Evolutionary conservation across 2,888 invertebrate genomes (phyloP), one percentile per base, ranked within the genome.

Genomic region (Arge pagana): DNA sequence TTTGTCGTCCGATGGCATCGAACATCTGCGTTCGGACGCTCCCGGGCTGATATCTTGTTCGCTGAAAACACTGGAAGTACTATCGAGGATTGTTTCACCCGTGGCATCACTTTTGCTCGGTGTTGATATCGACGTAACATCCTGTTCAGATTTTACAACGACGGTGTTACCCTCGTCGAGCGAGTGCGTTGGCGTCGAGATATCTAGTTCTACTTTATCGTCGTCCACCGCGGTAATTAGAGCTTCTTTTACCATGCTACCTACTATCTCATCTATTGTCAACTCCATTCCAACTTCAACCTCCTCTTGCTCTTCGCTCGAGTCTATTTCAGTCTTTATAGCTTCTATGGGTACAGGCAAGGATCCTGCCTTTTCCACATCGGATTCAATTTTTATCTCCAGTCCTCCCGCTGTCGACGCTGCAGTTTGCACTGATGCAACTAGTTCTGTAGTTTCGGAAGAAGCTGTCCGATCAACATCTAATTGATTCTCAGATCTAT

Each of bases 201-300:
- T 28, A 15, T 40, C 7, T 8, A 23, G 7, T 8, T 8, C 35
- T 2, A 11, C 7, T 10, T 11, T 13, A 26, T 11, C 23, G 13
- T 33, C 39, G n/a, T 49, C 48, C 5, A 6, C 28, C 18, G 7
- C 11, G 13, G 23, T 18, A 4, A 41, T 24, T 28, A 35, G 19
- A 10, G 28, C 42, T 18, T 24, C 40, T 36, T 50, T 50, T 23
- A 43, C 24, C 23, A 24, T 33, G 26, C 53, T 39, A 45, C 19
- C 52, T 15, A 66, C 49, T 48, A 65, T 66, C n/a, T 65, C 66
- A 24, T 66, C 66, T 23, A 63, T 52, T 6, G 53, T 63, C n/a
- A 66, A 56, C 49, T 66, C 66, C 18, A 7, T 13, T 3, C 16
- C 6, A 11, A 24, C 15, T 13, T 40, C 16, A 41, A 4, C 6